Base-by-base conservation (phyloP, 2,113 vertebrate species). In the Pomatorhinus ruficollis region DNA sequence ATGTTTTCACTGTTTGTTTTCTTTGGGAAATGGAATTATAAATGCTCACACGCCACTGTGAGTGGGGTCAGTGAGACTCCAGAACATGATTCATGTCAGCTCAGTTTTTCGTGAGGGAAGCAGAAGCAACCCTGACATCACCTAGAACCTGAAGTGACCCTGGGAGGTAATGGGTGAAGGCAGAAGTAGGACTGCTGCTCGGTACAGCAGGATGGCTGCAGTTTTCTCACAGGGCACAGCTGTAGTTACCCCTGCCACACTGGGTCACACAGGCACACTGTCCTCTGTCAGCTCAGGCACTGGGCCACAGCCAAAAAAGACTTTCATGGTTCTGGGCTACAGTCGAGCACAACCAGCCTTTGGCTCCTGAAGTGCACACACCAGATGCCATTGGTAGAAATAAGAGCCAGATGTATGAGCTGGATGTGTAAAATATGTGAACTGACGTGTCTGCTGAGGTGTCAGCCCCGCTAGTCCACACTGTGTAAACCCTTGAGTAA, bases 181-280 rank as follows among this genome's bases (percentile, higher is more conserved):
- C 59, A 72, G 64, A 72, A 59, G 5, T 4, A 25, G 30, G 14
- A 27, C 2, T 3, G 39, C 33, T 71, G 31, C 20, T 39, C 0
- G 1, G 8, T 20, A 13, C 3, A 12, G 30, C 25, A 65, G 64
- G 35, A 45, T 2, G 3, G 10, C 44, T 83, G 23, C 17, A 50
- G 18, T 40, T 90, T 47, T 72, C 76, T 68, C 35, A 68, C 25
- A 47, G 0, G 1, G 12, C 28, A 28, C 31, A 63, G 30, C 6
- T 22, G 9, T 7, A 20, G 22, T 57, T 63, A 13, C 25, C 15
- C 37, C 10, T 60, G 45, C 6, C 12, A 8, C 0, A 0, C 0
- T 49, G 37, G 12, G 17, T 65, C 50, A 53, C 16, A 35, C 13
- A 71, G 61, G 17, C 28, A 50, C 0, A 3, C 27, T 57, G 25